Conservation (phyloP, 2,888 invertebrate genomes). For the Pandemis cinnamomeana region DNA sequence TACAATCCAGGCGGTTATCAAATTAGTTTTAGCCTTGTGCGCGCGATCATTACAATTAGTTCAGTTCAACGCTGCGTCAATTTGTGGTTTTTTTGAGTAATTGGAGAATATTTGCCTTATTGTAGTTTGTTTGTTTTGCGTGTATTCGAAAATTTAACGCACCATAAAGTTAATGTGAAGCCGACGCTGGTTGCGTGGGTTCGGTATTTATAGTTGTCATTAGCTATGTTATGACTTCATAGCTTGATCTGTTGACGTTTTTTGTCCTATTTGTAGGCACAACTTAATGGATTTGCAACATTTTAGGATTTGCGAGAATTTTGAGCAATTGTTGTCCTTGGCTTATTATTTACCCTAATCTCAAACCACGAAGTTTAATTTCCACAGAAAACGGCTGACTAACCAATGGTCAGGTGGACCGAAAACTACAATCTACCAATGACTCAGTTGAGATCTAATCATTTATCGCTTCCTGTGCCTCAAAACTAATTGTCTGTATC, state of each 20-base stretch:
- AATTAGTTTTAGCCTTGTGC: constrained; percentile 47
- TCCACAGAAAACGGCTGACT: constrained; percentile 56
- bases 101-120: constrained; percentile 24
- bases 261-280: constrained; percentile 46
- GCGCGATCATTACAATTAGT: constrained; percentile 36
- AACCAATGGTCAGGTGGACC: constrained; percentile 62
- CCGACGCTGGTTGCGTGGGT: constrained; percentile 69
- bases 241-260: constrained; percentile 59
- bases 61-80: constrained; percentile 25
- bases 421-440: constrained; percentile 58
- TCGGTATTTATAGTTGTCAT: constrained; percentile 71
- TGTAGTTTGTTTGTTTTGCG: constrained; percentile 29
- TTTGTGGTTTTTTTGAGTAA: constrained; percentile 30
- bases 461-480: constrained; percentile 74
- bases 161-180: constrained; percentile 62
- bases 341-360: constrained; percentile 24
- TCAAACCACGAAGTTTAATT: constrained; percentile 37
- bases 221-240: constrained; percentile 80
- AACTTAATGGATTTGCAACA: neutral
- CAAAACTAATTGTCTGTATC: constrained; percentile 69
- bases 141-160: constrained; percentile 46
- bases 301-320: constrained; percentile 7
- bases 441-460: constrained; percentile 71
- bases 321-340: constrained; percentile 41
- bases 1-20: constrained; percentile 46